These are phyloP conservation scores for Drosophila limbata DNA, from an alignment of 2,888 invertebrate genomes.

Conservation along the genomic window DNA sequence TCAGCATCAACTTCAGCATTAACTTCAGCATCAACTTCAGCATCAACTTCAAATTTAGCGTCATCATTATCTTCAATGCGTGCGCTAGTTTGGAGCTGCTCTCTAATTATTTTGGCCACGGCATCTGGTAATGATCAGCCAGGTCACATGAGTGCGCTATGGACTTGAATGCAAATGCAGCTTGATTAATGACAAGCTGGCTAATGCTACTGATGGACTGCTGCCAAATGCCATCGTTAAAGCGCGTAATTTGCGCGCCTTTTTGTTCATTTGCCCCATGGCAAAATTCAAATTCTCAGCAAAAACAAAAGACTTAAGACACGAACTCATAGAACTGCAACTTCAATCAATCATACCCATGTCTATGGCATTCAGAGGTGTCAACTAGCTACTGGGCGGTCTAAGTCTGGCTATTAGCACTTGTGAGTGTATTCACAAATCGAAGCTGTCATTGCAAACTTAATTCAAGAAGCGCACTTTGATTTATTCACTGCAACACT, in stretches of 20 bases:
- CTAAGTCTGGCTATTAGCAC: constrained; percentile 4
- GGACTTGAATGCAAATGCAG: constrained; percentile 65
- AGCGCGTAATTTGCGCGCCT: constrained; percentile 53
- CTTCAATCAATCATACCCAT: constrained; percentile 48
- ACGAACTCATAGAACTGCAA: constrained; percentile 54
- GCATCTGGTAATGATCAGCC: constrained; percentile 59
- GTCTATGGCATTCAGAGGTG: constrained; percentile 23
- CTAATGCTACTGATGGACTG: constrained; percentile 40
- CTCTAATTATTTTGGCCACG: constrained; percentile 63
- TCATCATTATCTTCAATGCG: constrained; percentile 52
- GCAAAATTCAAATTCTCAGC: constrained; percentile 3
- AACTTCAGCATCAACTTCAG: constrained; percentile 6
- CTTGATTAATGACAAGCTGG: constrained; percentile 63
- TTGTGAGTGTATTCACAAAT: constrained; percentile 2
- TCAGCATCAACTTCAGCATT: constrained; percentile 6
- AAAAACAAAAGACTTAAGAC: constrained; percentile 62
- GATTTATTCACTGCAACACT: not conserved
- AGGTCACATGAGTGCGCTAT: constrained; percentile 41
- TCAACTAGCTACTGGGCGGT: constrained; percentile 40
- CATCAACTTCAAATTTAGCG: constrained; percentile 12
- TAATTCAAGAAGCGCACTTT: not conserved
- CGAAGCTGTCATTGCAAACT: not conserved
- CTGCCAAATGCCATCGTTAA: constrained; percentile 63
- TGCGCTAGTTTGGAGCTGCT: constrained; percentile 61
- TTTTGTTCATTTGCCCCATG: constrained; percentile 15